Conservation (phyloP, 2,797 vertebrate species). For the Sarcophilus harrisii region DNA sequence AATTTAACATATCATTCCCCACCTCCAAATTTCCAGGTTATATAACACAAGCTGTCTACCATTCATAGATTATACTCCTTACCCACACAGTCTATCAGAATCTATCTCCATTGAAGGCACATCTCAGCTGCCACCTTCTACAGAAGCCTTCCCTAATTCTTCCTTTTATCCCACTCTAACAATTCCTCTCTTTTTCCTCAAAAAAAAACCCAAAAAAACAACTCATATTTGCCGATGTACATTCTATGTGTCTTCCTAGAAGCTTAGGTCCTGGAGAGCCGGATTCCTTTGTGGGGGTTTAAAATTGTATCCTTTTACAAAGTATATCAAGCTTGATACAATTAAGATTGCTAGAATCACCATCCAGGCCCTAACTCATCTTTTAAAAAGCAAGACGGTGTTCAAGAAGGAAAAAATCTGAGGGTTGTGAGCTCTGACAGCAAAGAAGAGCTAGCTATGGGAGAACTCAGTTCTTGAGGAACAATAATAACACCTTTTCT, state of each 20-base stretch:
- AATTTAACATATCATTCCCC: not conserved
- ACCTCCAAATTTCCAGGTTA: not conserved
- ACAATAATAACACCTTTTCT: not conserved
- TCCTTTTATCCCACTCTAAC: not conserved
- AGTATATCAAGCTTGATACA: not conserved
- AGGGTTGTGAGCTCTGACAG: not conserved
- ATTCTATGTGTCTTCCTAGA: not conserved
- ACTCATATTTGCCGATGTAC: not conserved
- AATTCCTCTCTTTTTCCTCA: not conserved
- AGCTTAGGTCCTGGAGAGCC: not conserved
- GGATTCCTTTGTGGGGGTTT: not conserved
- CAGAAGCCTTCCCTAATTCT: too few relatives aligned
- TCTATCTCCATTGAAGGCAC: not conserved
- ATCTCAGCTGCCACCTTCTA: not conserved
- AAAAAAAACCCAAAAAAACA: too few relatives aligned
- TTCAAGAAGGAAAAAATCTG: not conserved
- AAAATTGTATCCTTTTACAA: not conserved
- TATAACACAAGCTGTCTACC: not conserved
- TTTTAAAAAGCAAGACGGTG: not conserved
- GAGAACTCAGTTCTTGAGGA: not conserved
- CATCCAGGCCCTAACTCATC: not conserved
- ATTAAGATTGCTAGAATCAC: not conserved
- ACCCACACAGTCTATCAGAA: not conserved
- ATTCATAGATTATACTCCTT: not conserved
- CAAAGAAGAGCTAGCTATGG: not conserved